Conservation (phyloP, 2,797 vertebrate genomes). For the Tenualosa thibaudeaui region DNA sequence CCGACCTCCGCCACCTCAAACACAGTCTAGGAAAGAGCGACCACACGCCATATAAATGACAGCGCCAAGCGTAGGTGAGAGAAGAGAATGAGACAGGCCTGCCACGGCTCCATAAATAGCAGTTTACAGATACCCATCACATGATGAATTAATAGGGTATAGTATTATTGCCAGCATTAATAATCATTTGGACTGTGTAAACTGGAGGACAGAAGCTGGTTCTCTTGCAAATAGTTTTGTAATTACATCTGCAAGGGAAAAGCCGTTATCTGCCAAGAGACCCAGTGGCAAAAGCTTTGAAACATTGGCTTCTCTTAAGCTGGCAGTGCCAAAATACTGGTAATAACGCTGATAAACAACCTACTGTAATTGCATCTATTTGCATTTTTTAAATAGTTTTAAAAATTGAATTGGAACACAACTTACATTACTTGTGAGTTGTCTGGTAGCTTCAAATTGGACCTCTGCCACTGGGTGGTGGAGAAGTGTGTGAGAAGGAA, state of each 20-base stretch:
- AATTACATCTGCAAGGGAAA: conserved; percentile 74
- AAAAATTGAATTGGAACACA: conserved; percentile 46
- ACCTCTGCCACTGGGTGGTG: not conserved
- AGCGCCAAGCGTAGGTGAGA: not conserved
- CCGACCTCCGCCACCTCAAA: not conserved
- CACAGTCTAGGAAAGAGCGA: not conserved
- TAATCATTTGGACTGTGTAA: conserved; percentile 49
- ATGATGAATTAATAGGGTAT: conserved; percentile 38
- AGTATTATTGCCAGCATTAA: conserved; percentile 48
- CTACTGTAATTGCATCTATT: conserved; percentile 73
- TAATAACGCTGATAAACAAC: conserved; percentile 75
- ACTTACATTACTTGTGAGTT: not conserved
- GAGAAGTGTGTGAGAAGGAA: not conserved
- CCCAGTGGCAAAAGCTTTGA: conserved; percentile 73
- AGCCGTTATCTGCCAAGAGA: conserved; percentile 72
- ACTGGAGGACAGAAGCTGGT: conserved; percentile 57
- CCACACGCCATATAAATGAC: not conserved
- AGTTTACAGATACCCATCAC: conserved; percentile 35
- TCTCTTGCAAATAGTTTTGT: conserved; percentile 72
- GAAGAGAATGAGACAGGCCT: conserved; percentile 11
- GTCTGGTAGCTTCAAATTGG: conserved; percentile 13
- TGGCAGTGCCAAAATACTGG: conserved; percentile 67
- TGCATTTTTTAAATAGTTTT: conserved; percentile 73
- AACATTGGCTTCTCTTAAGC: conserved; percentile 69
- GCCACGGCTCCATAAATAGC: conserved; percentile 40